Conservation (phyloP, 2,888 invertebrate species). For the Cylloceria caligata region DNA sequence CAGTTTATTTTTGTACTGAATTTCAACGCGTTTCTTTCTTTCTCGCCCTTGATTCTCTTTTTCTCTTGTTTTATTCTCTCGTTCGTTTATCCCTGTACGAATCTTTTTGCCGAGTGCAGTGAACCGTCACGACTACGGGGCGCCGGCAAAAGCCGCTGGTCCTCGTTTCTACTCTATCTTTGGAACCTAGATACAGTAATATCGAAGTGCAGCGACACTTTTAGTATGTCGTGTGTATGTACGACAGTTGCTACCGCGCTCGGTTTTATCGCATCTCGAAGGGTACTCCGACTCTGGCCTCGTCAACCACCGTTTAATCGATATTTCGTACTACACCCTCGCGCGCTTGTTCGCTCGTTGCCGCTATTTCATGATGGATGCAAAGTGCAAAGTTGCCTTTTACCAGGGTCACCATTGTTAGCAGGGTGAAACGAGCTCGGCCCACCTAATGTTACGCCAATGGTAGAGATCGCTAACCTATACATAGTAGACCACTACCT, state of each 20-base stretch:
- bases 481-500: constrained; percentile 45
- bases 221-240: constrained; percentile 25
- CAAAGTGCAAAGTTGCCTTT: constrained; percentile 40
- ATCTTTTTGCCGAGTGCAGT: constrained; percentile 64
- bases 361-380: constrained; percentile 22
- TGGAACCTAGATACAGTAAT: constrained; percentile 52
- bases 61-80: constrained; percentile 7
- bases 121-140: constrained; percentile 61
- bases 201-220: constrained; percentile 4
- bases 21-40: constrained; percentile 49
- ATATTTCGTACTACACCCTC: constrained; percentile 61
- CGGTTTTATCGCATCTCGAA: constrained; percentile 49
- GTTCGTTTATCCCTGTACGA: constrained; percentile 54
- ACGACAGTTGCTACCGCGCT: constrained; percentile 59
- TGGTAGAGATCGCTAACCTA: constrained; percentile 15
- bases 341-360: neutral
- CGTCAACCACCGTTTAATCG: constrained; percentile 52
- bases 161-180: constrained; percentile 64
- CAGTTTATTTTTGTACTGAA: constrained; percentile 52
- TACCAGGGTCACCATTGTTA: constrained; percentile 27
- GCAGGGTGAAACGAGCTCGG: neutral
- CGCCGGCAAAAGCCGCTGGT: constrained; percentile 47
- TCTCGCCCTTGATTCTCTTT: constrained; percentile 59
- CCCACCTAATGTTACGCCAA: constrained; percentile 55
- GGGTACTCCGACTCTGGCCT: constrained; percentile 32